Evolutionary conservation across 2,888 invertebrate species (phyloP), one percentile per base, ranked within the genome.

Genomic region (Drosophila niveifrons): DNA sequence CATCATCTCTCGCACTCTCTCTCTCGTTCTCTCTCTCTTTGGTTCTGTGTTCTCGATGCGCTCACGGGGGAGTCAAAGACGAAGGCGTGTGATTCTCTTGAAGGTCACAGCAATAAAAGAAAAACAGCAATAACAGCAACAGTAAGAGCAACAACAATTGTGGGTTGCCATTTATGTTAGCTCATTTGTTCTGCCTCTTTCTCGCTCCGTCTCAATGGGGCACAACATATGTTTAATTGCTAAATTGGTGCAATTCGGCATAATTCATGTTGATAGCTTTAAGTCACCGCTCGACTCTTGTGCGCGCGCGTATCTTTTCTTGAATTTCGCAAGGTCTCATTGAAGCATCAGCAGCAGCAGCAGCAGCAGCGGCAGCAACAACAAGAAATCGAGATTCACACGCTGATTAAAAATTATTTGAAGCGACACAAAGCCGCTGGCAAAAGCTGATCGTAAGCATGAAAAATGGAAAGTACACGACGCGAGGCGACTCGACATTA

Each of bases 181-280:
- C 63, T 78, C 75, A 75, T 78, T 75, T 75, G 61, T 59, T 67
- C 68, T 67, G 63, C 18, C 48, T 50, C 58, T 50, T 29, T 41
- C 63, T 55, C 77, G 44, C 43, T 48, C 41, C 29, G 44, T 53
- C 56, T 59, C 56, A 50, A 36, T 56, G 58, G 52, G 68, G 64
- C 63, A 80, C 31, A 31, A 73, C 84, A 81, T 72, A 87, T 84
- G 89, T 78, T 88, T 85, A 85, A 85, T 85, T 89, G 88, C 76
- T 75, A 85, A 85, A 85, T 89, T 85, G 89, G 84, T 84, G 89
- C 84, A 85, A 88, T 89, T 85, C 88, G 66, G 73, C 78, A 87
- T 88, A 83, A 83, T 87, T 83, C 75, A 83, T 80, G 71, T 70
- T 72, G 83, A 85, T 85, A 67, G 67, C 58, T 62, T 11, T 34